Percentiles rank a stretch among this genome's conserved stretches.
Conservation (phyloP, 2,888 invertebrate genomes). For the Sinohyriopsis cumingii region DNA sequence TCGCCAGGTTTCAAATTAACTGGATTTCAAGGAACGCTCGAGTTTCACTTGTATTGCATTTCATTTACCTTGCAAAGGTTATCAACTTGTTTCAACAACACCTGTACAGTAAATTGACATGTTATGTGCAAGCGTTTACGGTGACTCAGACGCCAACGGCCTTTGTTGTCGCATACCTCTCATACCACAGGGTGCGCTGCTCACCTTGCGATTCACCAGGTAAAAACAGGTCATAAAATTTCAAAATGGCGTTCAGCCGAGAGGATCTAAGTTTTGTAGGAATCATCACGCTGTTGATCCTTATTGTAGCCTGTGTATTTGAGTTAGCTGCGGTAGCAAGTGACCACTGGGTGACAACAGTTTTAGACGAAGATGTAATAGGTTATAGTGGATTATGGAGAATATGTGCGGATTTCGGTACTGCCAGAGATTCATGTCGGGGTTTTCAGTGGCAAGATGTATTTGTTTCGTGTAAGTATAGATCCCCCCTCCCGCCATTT, state of each 20-base stretch:
- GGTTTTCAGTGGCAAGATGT: conserved; percentile 49
- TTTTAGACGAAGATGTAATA: conserved; percentile 25
- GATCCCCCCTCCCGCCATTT: too few relatives aligned
- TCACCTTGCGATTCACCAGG: conserved; percentile 14
- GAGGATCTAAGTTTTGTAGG: conserved; percentile 12
- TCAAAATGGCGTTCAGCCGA: conserved; percentile 29
- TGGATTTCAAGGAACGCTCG: too few relatives aligned
- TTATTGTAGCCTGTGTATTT: conserved; percentile 31
- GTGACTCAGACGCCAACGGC: too few relatives aligned
- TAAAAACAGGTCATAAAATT: conserved; percentile 23
- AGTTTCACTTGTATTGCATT: too few relatives aligned
- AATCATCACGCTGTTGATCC: conserved; percentile 21
- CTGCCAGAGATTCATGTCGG: conserved; percentile 29
- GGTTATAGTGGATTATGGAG: conserved; percentile 46
- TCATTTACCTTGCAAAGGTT: too few relatives aligned
- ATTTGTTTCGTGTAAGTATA: conserved; percentile 46
- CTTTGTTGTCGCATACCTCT: conserved; percentile 16
- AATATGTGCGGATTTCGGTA: conserved; percentile 37
- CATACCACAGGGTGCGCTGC: conserved; percentile 26
- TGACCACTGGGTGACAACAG: conserved; percentile 41
- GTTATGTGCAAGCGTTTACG: too few relatives aligned
- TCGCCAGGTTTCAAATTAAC: too few relatives aligned
- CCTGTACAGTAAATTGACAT: too few relatives aligned
- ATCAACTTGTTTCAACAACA: too few relatives aligned
- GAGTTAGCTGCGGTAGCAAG: conserved; percentile 31